Base-by-base conservation (phyloP, 2,888 invertebrate genomes). In the Diploptera punctata region DNA sequence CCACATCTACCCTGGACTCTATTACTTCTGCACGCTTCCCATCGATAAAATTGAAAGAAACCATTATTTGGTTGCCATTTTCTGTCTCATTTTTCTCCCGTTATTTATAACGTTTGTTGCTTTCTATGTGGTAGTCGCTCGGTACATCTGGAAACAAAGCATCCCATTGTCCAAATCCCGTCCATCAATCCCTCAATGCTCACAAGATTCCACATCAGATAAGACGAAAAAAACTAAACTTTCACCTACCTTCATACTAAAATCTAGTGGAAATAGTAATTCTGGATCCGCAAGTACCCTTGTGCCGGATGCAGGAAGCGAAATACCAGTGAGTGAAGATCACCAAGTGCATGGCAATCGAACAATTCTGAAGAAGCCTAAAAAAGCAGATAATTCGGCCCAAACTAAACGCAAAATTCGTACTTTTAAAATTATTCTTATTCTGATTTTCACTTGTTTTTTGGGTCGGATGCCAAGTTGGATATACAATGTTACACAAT, bases 391-490 rank as follows among this genome's bases (percentile, higher is more conserved):
- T 2, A 26, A 24, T 57, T 24, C 57, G 1, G 29, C 16, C 7
- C 57, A 57, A 1, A 57, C 2, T 24, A 79, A 81, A 33, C 81
- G 86, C 3, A 88, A 88, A 78, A 81, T 86, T 1, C 83, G 87
- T 67, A 88, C 88, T 72, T 87, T 89, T 71, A 84, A 83, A 74
- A 83, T 89, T 10, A 86, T 89, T 47, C 78, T 89, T 19, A 79
- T 85, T 3, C 79, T 89, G 72, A 88, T 89, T 80, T 76, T 85
- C 0, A 82, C 86, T 9, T 89, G 89, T 77, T 80, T 86, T 1
- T 76, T 84, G 1, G 86, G 87, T 73, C 83, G 88, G 7, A 76
- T 86, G 67, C 87, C 89, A 1, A 83, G 84, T 29, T 88, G 87
- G 86, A 80, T 85, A 19, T 87, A 85, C 76, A 44, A 26, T 13